Evolutionary conservation across 1,140 invertebrate genomes (phyloP).

Genomic region (Matsumurasca onukii): DNA sequence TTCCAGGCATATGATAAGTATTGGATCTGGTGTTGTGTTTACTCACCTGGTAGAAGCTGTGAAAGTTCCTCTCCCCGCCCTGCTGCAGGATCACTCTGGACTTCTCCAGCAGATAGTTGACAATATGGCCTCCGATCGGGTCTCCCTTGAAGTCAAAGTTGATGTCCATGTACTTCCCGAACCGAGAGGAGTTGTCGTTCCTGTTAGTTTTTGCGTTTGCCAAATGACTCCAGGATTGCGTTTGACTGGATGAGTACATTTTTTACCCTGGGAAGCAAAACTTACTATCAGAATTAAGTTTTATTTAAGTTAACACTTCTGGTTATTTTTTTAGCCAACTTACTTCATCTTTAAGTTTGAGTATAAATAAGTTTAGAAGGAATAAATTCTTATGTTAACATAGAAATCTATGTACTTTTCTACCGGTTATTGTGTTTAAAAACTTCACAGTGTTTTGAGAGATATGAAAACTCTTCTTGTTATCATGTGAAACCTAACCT

Average conservation of each 20-base stretch:
- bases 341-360: neutral
- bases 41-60: constrained; percentile 93
- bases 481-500: too few relatives aligned
- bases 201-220: constrained; percentile 97
- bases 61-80: constrained; percentile 93
- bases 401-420: too few relatives aligned
- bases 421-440: too few relatives aligned
- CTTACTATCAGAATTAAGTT: neutral
- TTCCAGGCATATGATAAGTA: too few relatives aligned
- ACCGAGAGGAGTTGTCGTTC: constrained; percentile 96
- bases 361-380: neutral
- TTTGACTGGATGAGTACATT: constrained; percentile 96
- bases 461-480: too few relatives aligned
- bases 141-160: constrained; percentile 99
- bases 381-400: neutral
- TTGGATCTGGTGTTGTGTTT: too few relatives aligned
- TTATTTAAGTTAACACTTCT: neutral
- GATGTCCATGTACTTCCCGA: constrained; percentile 99
- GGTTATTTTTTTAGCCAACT: neutral
- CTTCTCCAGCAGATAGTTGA: constrained; percentile 96
- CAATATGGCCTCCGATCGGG: constrained; percentile 94
- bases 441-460: too few relatives aligned
- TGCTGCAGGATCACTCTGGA: constrained; percentile 93
- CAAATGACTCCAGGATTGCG: constrained; percentile 93
- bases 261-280: constrained; percentile 96